Evolutionary conservation across 2,797 vertebrate genomes (phyloP), one percentile per base, ranked within the genome.

Genomic region (Syngnathus acus): DNA sequence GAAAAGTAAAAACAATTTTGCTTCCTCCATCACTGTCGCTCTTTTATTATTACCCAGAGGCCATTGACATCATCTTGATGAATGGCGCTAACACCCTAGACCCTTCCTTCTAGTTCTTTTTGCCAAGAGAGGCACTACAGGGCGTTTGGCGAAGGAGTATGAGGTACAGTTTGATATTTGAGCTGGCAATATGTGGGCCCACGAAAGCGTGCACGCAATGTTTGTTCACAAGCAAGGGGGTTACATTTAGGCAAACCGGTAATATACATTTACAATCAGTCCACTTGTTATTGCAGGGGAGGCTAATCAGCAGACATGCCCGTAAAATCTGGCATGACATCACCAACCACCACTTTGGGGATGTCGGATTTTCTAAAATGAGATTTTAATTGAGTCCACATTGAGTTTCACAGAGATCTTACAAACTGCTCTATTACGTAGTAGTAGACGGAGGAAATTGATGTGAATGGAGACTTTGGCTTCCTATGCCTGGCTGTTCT

Each of bases 361-460:
- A 69, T 60, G 66, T 68, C 65, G 68, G 1, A 57, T 75, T 74
- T 68, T 62, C 68, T 73, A 54, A 50, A 11, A 58, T 64, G 57
- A 55, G 81, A 64, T 68, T 76, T 64, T 72, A 78, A 76, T 62
- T 68, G 64, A 68, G 23, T 70, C 9, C 63, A 75, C 65, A 58
- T 57, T 71, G 48, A 67, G 32, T 65, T 71, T 55, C 60, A 66
- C 68, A 68, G 54, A 78, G 59, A 45, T 17, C 60, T 62, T 43
- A 21, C 19, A 61, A 61, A 43, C 59, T 4, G 17, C 42, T 45
- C 39, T 45, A 45, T 26, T 13, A 32, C 11, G 13, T 47, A 62
- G 13, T 47, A 62, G n/a, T 62, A 45, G 42, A 26, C 42, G 5
- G 3, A 62, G 60, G 60, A 62, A 62, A 45, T 62, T 62, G 21